Evolutionary conservation across 2,113 vertebrate genomes (phyloP).

Genomic region (Malaclemys terrapin): DNA sequence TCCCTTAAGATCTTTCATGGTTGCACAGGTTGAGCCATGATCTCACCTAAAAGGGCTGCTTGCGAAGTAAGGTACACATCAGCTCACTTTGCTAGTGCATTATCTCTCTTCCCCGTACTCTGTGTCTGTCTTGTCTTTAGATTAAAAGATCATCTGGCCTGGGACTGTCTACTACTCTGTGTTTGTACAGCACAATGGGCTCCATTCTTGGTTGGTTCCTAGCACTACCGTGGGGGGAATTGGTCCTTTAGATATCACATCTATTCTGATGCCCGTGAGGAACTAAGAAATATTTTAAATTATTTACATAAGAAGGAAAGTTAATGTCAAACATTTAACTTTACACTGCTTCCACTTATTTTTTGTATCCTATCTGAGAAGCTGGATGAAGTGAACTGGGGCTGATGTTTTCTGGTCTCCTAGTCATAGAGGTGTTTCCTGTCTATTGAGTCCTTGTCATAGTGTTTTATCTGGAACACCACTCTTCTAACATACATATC

Average conservation of each 20-base stretch:
- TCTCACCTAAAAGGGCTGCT: not conserved
- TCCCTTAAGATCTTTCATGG: not conserved
- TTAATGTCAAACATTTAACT: not conserved
- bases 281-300: not conserved
- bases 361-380: not conserved
- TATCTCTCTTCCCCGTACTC: too few relatives aligned
- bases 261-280: not conserved
- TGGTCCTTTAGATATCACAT: not conserved
- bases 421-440: not conserved
- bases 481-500: not conserved
- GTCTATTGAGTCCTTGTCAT: not conserved
- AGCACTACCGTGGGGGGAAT: not conserved
- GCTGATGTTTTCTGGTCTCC: not conserved
- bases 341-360: not conserved
- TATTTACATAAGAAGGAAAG: not conserved
- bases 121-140: not conserved
- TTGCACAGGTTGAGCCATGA: not conserved
- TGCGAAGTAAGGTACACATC: not conserved
- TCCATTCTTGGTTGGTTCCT: not conserved
- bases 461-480: not conserved
- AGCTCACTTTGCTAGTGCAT: not conserved
- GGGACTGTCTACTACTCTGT: not conserved
- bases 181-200: not conserved
- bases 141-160: not conserved
- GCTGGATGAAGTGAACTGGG: not conserved